Evolutionary conservation across 2,113 vertebrate species (phyloP).

Genomic region (Lepus americanus): DNA sequence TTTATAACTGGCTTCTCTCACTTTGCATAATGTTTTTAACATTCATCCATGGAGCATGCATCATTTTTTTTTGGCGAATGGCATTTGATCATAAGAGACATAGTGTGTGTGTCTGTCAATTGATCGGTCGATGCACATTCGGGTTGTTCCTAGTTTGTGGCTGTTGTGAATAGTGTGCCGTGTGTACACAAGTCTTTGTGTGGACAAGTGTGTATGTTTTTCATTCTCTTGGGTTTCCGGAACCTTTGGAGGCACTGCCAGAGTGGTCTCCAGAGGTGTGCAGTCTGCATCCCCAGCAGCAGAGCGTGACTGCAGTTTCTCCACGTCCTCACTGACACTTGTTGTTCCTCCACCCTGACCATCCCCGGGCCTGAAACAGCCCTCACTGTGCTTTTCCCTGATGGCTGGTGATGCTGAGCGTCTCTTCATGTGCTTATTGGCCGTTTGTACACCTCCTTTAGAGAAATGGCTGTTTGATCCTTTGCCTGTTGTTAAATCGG

Average conservation of each 20-base stretch:
- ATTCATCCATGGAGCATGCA: neutral
- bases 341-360: neutral
- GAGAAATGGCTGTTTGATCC: neutral
- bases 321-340: neutral
- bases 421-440: neutral
- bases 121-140: neutral
- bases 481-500: constrained; percentile 2
- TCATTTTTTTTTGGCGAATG: neutral
- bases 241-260: neutral
- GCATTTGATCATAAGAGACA: neutral
- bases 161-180: neutral
- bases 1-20: neutral
- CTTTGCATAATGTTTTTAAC: neutral
- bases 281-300: neutral
- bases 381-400: neutral
- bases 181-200: neutral
- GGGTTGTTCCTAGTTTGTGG: neutral
- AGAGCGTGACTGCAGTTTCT: neutral
- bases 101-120: neutral
- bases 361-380: neutral
- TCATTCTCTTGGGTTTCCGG: neutral
- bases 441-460: neutral
- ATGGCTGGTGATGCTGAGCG: no score
- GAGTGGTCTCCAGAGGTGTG: neutral
- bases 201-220: neutral